Evolutionary conservation across 2,888 invertebrate species (phyloP), one percentile per base, ranked within the genome.

Genomic region (Tanypteryx hageni): DNA sequence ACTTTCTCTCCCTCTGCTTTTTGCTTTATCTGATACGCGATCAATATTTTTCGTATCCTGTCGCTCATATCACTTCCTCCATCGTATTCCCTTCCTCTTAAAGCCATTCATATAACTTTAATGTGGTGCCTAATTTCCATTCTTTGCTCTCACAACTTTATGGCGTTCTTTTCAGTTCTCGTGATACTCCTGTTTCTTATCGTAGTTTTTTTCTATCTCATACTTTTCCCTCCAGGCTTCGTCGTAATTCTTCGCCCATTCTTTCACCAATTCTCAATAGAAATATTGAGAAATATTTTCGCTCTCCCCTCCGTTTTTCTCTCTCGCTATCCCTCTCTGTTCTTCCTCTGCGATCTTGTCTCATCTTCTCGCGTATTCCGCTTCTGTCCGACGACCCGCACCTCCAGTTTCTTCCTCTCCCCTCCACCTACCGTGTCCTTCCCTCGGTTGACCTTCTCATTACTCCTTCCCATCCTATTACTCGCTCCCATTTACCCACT

Each of bases 1-100:
- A 93, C 89, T 93, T 93, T 93, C 93, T 93, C 93, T 93, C 44
- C 92, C 85, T 93, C 92, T 92, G 93, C 92, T 83, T 89, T 92
- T 91, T 89, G 93, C 93, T 94, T 94, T 44, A 44, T 44, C 44
- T 44, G 44, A 44, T 44, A 44, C 44, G 44, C 44, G 44, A 44
- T 44, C 44, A 44, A 44, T 44, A 44, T 44, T 44, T 44, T 44
- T 44, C 44, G 3, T 44, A 44, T 44, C 44, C 44, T 44, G 44
- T 44, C 44, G 44, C 44, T 44, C 5, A 44, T 44, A 44, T 44
- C 44, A 44, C 44, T 44, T 44, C 44, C 44, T 44, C 5, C 44
- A 44, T 44, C 44, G 44, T 44, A 44, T 3, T 5, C 44, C 44
- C 44, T 44, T 44, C 44, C 44, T 5, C 44, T 44, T 44, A 44